Evolutionary conservation across 1,140 invertebrate genomes (phyloP), one percentile per base, ranked within the genome.

Genomic region (Pinna nobilis): DNA sequence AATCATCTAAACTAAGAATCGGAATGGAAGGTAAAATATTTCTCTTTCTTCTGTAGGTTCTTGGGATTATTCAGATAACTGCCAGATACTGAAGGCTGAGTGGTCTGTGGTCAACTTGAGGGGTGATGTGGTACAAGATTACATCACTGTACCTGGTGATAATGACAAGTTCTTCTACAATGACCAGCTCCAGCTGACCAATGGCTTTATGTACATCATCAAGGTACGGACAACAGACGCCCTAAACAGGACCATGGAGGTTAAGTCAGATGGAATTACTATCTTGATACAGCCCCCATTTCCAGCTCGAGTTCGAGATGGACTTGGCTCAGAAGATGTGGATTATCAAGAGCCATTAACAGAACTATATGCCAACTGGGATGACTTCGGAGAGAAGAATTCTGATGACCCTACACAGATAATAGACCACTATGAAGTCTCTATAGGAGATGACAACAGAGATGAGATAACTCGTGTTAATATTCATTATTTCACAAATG

Each of bases 361-460:
- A 49, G 60, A 51, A 32, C 60, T 82, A 32, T 72, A 65, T 25
- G 77, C 73, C 39, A 79, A 82, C 44, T 82, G 80, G 80, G 69
- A 77, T 60, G 41, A 15, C 0, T 82, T 82, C 67, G 80, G 80
- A 13, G 41, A 73, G 23, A 11, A 30, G 4, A 32, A 51, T 7
- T 73, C 74, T 20, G 30, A 39, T 3, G 50, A 70, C 47, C 77
- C 80, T 11, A 77, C 74, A 30, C 72, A 81, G 32, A 67, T 57
- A n/a, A 79, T 81, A n/a, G 47, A 37, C 13, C 37, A 74, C 23
- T 81, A 79, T 70, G 77, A 79, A 65, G 74, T 79, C 39, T 70
- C 77, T 9, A 41, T 79, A 15, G 80, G 80, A 33, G 72, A 74
- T 41, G 77, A 79, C 65, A 70, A 63, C 37, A 64, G 66, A 32